phyloP scores from a whole-genome alignment of 2,888 invertebrate species.

The Cantharis rustica region DNA sequence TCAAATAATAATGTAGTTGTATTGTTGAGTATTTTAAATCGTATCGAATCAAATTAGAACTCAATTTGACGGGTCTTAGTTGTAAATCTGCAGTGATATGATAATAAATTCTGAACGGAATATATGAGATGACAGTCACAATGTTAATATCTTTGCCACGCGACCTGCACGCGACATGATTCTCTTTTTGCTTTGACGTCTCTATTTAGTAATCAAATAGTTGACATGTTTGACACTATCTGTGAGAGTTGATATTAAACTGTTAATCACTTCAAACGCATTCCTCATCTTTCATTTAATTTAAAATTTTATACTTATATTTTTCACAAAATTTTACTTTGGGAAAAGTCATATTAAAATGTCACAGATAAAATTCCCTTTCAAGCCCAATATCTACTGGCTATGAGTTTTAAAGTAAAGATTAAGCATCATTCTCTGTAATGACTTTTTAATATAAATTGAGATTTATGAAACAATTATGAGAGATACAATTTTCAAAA shows the following conservation, averaged over 20 bases:
- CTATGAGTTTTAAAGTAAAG: not conserved
- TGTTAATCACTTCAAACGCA: slow-evolving; percentile 33
- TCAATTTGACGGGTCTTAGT: slow-evolving; percentile 43
- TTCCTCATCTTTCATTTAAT: slow-evolving; percentile 22
- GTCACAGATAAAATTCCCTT: not conserved
- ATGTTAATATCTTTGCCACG: slow-evolving; percentile 51
- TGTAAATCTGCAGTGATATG: slow-evolving; percentile 28
- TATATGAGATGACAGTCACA: slow-evolving; percentile 41
- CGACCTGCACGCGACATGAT: slow-evolving; percentile 35
- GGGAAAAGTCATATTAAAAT: not conserved
- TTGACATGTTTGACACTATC: slow-evolving; percentile 49
- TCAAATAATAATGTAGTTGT: not conserved
- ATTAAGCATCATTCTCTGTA: not conserved
- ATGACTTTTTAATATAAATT: not conserved
- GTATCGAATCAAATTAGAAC: slow-evolving; percentile 42
- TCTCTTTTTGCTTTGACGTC: slow-evolving; percentile 41
- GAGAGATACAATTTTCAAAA: not conserved
- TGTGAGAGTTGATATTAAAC: slow-evolving; percentile 38
- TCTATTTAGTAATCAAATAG: slow-evolving; percentile 45
- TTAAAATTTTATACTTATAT: not conserved
- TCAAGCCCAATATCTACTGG: not conserved
- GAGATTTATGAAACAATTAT: not conserved
- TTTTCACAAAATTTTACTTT: not conserved
- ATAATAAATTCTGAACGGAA: slow-evolving; percentile 33
- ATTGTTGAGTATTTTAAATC: slow-evolving; percentile 15